Conservation (phyloP, 2,888 invertebrate species). For the Epirrhoe tristata region DNA sequence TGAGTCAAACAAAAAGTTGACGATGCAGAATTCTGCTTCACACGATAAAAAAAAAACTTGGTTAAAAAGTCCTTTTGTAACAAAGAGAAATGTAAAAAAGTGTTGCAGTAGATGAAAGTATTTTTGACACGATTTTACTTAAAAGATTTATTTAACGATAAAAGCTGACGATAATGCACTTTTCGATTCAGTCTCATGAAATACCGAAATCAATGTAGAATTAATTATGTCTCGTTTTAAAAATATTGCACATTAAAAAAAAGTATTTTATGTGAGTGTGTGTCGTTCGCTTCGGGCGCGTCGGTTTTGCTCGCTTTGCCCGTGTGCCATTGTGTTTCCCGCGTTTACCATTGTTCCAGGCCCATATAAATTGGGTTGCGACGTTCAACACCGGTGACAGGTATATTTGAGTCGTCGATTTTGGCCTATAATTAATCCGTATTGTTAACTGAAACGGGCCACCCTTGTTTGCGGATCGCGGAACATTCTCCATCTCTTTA, state of each 20-base stretch:
- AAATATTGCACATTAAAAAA: conserved; percentile 34
- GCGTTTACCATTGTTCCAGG: conserved; percentile 82
- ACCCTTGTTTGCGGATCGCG: conserved; percentile 72
- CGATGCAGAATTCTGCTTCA: background rate
- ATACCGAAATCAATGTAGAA: conserved; percentile 36
- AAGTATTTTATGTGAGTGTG: conserved; percentile 35
- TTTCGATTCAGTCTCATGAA: conserved; percentile 23
- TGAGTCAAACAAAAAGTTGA: conserved; percentile 33
- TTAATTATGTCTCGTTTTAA: conserved; percentile 37
- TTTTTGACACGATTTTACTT: too few relatives aligned
- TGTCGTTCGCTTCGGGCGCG: conserved; percentile 41
- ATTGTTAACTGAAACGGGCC: conserved; percentile 80
- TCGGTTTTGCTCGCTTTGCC: conserved; percentile 77
- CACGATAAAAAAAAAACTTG: background rate
- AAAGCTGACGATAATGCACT: conserved; percentile 1
- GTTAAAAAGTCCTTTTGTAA: too few relatives aligned
- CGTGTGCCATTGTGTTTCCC: conserved; percentile 81
- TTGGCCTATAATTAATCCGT: conserved; percentile 84
- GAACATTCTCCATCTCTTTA: conserved; percentile 60
- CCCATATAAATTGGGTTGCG: conserved; percentile 81
- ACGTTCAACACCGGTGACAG: conserved; percentile 80
- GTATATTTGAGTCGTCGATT: conserved; percentile 84
- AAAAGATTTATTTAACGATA: background rate
- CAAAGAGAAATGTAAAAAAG: too few relatives aligned
- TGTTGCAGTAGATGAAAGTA: too few relatives aligned